Evolutionary conservation across 2,113 vertebrate species (phyloP).

Genomic region (Tapirus terrestris): DNA sequence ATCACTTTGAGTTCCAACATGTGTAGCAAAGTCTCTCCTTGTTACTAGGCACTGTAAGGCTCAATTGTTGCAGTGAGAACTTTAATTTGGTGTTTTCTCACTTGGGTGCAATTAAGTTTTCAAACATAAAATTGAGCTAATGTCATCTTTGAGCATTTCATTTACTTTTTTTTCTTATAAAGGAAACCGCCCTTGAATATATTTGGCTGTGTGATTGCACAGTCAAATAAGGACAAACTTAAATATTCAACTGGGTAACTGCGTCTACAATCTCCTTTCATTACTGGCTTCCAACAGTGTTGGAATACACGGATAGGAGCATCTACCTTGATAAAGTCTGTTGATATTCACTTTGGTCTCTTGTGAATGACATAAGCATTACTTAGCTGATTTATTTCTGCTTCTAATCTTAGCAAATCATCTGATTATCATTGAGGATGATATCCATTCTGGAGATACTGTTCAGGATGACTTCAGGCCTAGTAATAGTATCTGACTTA

Average conservation of each 20-base stretch:
- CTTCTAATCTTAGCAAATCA: slow-evolving; percentile 61
- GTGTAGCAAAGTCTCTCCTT: not conserved
- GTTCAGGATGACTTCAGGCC: slow-evolving; percentile 54
- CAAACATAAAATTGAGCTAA: slow-evolving; percentile 72
- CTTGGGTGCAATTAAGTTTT: slow-evolving; percentile 72
- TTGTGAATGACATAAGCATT: slow-evolving; percentile 54
- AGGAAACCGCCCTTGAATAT: slow-evolving; percentile 61
- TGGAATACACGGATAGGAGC: not conserved
- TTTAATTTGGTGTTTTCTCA: slow-evolving; percentile 70
- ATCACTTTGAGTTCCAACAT: not conserved
- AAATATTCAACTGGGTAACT: slow-evolving; percentile 52
- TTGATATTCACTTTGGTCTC: slow-evolving; percentile 23
- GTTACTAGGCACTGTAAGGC: not conserved
- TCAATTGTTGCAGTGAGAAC: slow-evolving; percentile 31
- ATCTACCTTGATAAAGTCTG: not conserved
- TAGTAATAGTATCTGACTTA: slow-evolving; percentile 59
- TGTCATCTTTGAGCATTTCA: slow-evolving; percentile 68
- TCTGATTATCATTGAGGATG: not conserved
- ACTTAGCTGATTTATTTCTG: slow-evolving; percentile 44
- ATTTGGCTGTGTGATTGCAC: slow-evolving; percentile 58
- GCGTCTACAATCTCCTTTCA: slow-evolving; percentile 18
- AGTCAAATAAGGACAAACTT: slow-evolving; percentile 71
- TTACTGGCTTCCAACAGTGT: not conserved
- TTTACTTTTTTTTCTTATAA: slow-evolving; percentile 57
- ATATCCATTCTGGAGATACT: slow-evolving; percentile 9